Conservation (phyloP, 2,113 vertebrate genomes). For the Megaceryle torquata region DNA sequence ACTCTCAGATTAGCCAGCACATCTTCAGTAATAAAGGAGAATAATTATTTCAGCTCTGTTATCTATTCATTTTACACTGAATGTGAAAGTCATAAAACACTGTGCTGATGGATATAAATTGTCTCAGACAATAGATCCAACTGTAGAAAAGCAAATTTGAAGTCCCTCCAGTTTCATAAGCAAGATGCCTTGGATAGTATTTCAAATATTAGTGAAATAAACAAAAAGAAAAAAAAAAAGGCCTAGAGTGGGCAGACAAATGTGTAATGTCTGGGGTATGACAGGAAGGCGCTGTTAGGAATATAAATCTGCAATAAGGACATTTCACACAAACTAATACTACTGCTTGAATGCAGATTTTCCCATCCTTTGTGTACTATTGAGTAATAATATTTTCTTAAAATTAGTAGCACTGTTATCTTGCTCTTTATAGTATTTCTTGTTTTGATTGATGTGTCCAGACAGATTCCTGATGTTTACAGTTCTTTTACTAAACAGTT, state of each 20-base stretch:
- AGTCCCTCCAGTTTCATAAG: constrained; percentile 69
- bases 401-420: background rate
- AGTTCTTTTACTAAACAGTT: background rate
- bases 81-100: constrained; percentile 66
- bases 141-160: constrained; percentile 66
- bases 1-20: constrained; percentile 46
- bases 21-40: constrained; percentile 58
- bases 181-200: constrained; percentile 54
- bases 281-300: background rate
- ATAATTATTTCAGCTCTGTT: constrained; percentile 57
- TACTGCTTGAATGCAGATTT: background rate
- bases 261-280: background rate
- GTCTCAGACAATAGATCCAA: constrained; percentile 70
- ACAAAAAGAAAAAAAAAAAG: background rate
- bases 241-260: background rate
- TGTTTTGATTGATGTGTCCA: background rate
- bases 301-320: background rate
- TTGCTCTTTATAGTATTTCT: background rate
- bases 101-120: constrained; percentile 66
- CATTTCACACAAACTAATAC: background rate
- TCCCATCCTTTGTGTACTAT: background rate
- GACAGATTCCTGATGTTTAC: background rate
- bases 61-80: constrained; percentile 69
- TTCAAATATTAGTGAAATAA: constrained; percentile 32
- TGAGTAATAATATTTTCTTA: background rate